Conservation (phyloP, 2,113 vertebrate genomes). For the Nematolebias whitei region DNA sequence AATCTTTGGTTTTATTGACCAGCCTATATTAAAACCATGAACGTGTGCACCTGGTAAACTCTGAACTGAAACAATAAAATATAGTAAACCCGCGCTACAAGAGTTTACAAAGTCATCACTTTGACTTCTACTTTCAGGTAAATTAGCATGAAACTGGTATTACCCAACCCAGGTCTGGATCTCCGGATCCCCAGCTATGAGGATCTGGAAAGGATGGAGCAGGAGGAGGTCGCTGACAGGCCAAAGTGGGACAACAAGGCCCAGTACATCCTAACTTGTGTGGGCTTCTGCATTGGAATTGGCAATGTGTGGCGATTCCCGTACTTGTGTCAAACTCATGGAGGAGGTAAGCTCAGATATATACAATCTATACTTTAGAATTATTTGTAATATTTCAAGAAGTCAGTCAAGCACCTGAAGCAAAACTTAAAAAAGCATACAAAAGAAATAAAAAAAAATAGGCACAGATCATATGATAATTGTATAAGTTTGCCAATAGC, state of each 20-base stretch:
- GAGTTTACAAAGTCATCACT: slow-evolving; percentile 1
- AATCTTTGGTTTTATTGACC: not conserved
- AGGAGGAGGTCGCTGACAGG: slow-evolving; percentile 80
- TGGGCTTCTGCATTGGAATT: slow-evolving; percentile 92
- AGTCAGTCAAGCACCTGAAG: too few relatives aligned
- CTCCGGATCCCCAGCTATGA: slow-evolving; percentile 81
- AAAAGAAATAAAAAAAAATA: too few relatives aligned
- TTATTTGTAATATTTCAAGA: too few relatives aligned
- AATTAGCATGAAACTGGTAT: slow-evolving; percentile 77
- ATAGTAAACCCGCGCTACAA: slow-evolving; percentile 33
- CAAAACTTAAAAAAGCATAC: too few relatives aligned
- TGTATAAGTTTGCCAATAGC: too few relatives aligned
- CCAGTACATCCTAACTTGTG: slow-evolving; percentile 91
- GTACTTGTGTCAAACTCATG: slow-evolving; percentile 92
- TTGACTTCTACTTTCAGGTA: slow-evolving; percentile 8
- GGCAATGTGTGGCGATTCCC: slow-evolving; percentile 95
- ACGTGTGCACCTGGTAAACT: slow-evolving; percentile 28
- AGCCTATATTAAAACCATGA: slow-evolving; percentile 3
- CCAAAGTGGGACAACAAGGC: slow-evolving; percentile 94
- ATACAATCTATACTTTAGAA: too few relatives aligned
- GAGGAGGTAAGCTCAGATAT: slow-evolving; percentile 84
- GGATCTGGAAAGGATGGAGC: slow-evolving; percentile 83
- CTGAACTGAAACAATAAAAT: slow-evolving; percentile 11
- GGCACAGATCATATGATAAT: too few relatives aligned
- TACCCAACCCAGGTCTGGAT: slow-evolving; percentile 87